These are phyloP conservation scores for Agonopterix alstromeriana DNA, from an alignment of 2,888 invertebrate species.

Conservation along the genomic window DNA sequence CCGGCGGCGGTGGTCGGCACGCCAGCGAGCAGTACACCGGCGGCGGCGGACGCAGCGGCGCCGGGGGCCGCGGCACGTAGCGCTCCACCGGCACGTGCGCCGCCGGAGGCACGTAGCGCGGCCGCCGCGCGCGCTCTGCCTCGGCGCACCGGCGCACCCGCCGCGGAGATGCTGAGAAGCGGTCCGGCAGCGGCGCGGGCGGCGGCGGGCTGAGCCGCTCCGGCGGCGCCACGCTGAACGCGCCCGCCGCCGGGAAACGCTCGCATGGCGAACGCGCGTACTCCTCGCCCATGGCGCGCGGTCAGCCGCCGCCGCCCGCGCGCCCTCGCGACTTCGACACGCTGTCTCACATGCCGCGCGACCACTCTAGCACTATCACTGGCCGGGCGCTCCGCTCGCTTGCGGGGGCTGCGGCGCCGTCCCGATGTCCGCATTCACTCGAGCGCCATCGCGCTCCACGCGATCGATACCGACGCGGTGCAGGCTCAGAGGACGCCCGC, in stretches of 20 bases:
- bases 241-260: conserved; percentile 73
- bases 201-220: conserved; percentile 80
- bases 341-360: conserved; percentile 68
- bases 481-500: conserved; percentile 61
- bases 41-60: conserved; percentile 61
- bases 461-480: conserved; percentile 70
- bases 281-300: conserved; percentile 75
- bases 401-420: conserved; percentile 55
- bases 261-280: conserved; percentile 74
- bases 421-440: conserved; percentile 73
- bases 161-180: conserved; percentile 75
- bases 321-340: conserved; percentile 52
- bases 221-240: conserved; percentile 79
- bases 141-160: conserved; percentile 81
- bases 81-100: conserved; percentile 84
- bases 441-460: conserved; percentile 64
- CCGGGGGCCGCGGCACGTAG: conserved; percentile 80
- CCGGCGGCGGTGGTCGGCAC: conserved; percentile 59
- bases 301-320: conserved; percentile 71
- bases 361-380: conserved; percentile 58
- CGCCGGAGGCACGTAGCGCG: conserved; percentile 80
- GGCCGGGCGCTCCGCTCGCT: conserved; percentile 46
- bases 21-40: conserved; percentile 75
- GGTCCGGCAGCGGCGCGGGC: conserved; percentile 79
- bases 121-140: conserved; percentile 79